Evolutionary conservation across 2,113 vertebrate genomes (phyloP).

Genomic region (Aspidoscelis tigris): DNA sequence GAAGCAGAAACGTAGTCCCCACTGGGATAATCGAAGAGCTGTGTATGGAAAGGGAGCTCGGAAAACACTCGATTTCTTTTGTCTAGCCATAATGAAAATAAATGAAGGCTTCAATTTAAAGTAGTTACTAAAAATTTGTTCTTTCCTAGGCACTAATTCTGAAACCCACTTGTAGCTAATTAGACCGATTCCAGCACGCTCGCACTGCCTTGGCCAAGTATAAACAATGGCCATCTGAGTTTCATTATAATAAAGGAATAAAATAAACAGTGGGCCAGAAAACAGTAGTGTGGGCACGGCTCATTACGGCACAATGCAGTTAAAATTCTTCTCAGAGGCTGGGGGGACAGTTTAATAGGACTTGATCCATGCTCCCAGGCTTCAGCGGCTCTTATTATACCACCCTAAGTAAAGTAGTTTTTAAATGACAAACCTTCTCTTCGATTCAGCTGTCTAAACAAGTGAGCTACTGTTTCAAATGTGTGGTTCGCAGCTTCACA

Average conservation of each 20-base stretch:
- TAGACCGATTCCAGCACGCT: slow-evolving; percentile 68
- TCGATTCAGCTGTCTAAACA: slow-evolving; percentile 33
- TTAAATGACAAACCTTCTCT: slow-evolving; percentile 17
- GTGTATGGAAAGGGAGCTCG: slow-evolving; percentile 24
- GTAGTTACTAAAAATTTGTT: slow-evolving; percentile 81
- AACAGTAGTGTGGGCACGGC: slow-evolving; percentile 85
- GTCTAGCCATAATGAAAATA: slow-evolving; percentile 79
- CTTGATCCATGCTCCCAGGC: slow-evolving; percentile 15
- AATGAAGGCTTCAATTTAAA: slow-evolving; percentile 78
- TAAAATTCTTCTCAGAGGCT: slow-evolving; percentile 64
- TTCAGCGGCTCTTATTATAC: not conserved
- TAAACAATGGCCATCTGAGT: slow-evolving; percentile 91
- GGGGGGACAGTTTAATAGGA: not conserved
- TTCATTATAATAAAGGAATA: slow-evolving; percentile 89
- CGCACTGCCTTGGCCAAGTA: slow-evolving; percentile 72
- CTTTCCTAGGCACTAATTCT: slow-evolving; percentile 80
- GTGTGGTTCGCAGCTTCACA: not conserved
- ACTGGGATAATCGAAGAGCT: slow-evolving; percentile 5
- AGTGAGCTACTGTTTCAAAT: not conserved
- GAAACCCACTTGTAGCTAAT: slow-evolving; percentile 78
- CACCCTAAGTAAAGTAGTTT: not conserved
- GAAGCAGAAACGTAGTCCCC: not conserved
- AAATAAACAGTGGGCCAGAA: slow-evolving; percentile 86
- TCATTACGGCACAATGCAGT: slow-evolving; percentile 84
- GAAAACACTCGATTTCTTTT: slow-evolving; percentile 74